Percentiles rank a stretch among this genome's conserved stretches.
These are phyloP conservation scores for Griposia aprilina DNA, from an alignment of 2,888 invertebrate genomes.

Conservation along the genomic window DNA sequence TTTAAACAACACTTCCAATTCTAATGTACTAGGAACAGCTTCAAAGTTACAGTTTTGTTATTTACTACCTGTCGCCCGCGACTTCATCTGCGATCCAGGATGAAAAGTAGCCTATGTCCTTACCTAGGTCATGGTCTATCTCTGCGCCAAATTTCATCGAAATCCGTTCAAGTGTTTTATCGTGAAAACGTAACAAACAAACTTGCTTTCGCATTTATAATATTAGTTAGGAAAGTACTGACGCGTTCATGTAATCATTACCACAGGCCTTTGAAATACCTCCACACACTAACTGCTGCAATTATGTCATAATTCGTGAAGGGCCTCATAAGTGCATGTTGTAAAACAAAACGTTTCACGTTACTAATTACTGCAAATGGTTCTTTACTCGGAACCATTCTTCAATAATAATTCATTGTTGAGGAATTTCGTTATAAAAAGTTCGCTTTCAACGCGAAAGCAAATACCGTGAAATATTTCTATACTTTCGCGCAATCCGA, in stretches of 20 bases:
- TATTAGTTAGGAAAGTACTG: neutral
- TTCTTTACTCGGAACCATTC: slow-evolving; percentile 29
- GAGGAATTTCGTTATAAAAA: slow-evolving; percentile 44
- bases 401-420: slow-evolving; percentile 43
- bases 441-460: slow-evolving; percentile 17
- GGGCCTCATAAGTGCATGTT: slow-evolving; percentile 25
- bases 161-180: no score
- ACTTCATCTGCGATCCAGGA: no score
- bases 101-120: no score
- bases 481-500: slow-evolving; percentile 26
- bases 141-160: no score
- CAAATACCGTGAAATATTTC: slow-evolving; percentile 43
- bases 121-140: no score
- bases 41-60: neutral
- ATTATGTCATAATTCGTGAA: slow-evolving; percentile 52
- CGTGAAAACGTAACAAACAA: no score
- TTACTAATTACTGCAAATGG: slow-evolving; percentile 46
- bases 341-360: slow-evolving; percentile 47
- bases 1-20: slow-evolving; percentile 54
- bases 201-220: no score
- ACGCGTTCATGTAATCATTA: slow-evolving; percentile 19
- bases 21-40: slow-evolving; percentile 20
- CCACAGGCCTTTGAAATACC: slow-evolving; percentile 19
- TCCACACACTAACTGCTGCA: slow-evolving; percentile 30
- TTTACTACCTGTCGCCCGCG: neutral